Percentiles rank a stretch among this genome's conserved stretches.
phyloP scores from a whole-genome alignment of 2,113 vertebrate genomes.

The human region DNA sequence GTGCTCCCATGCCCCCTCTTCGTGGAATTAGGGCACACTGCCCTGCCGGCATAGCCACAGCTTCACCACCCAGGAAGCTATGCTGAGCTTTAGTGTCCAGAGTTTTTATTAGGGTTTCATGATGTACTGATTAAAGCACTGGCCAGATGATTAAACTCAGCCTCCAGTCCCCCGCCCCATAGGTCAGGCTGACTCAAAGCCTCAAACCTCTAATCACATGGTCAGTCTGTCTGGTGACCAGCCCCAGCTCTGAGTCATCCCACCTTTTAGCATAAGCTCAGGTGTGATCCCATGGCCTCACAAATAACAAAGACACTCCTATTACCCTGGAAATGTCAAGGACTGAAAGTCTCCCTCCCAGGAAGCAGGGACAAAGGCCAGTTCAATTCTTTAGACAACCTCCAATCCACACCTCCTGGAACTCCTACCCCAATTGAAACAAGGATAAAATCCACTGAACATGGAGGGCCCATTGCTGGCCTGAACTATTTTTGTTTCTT shows the following conservation, averaged over 20 bases:
- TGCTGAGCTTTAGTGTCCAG: too few relatives aligned
- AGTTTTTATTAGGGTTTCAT: background rate
- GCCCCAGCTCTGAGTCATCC: background rate
- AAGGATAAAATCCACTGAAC: background rate
- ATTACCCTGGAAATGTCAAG: background rate
- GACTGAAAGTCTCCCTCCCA: background rate
- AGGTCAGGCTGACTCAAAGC: background rate
- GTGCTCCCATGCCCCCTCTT: background rate
- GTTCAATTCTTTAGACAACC: background rate
- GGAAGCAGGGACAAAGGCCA: background rate
- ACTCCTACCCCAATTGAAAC: background rate
- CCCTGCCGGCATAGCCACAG: accelerated
- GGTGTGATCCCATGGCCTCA: background rate
- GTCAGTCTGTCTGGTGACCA: background rate
- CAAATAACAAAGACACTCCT: background rate
- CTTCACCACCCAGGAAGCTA: background rate
- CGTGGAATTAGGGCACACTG: background rate
- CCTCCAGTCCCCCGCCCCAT: background rate
- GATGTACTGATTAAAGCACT: background rate
- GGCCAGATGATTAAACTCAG: background rate
- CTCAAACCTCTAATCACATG: background rate
- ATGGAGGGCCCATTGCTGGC: too few relatives aligned
- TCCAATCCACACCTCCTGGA: background rate
- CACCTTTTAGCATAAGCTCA: background rate
- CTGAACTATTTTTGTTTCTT: background rate